Evolutionary conservation across 2,888 invertebrate species (phyloP), one percentile per base, ranked within the genome.

Genomic region (Thymelicus lineola): DNA sequence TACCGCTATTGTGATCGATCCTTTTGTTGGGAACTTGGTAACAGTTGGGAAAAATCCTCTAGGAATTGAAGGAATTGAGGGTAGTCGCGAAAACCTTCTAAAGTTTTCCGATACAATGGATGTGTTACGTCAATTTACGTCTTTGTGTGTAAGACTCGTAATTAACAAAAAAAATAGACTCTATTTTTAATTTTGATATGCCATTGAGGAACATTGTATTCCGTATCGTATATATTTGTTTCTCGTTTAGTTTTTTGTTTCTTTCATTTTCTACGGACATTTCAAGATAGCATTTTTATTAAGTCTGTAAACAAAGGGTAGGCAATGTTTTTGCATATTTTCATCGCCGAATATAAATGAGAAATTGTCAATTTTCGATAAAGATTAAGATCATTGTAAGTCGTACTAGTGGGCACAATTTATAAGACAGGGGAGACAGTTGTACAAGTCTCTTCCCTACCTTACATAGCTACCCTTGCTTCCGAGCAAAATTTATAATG

Each of bases 361-460:
- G 7, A 3, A 20, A 20, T 20, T 20, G 20, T 53, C 53, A 53
- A 53, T 53, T 53, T 53, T 20, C 28, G 20, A 20, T 20, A 20
- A 53, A 53, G 48, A 53, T 53, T 53, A 53, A 53, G 53, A 9
- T 28, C 53, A 28, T 53, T 53, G 20, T 53, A 55, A 55, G 55
- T 55, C 28, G 28, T 55, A 35, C 14, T 55, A 55, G 75, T 72
- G 76, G 71, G 74, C 76, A 69, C 75, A 74, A 75, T 75, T 75
- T 73, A 74, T 75, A 76, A 73, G 75, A 75, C 75, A 75, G 70
- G 63, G 72, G 73, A 74, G 74, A 75, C 75, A 76, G 73, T 72
- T 76, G 76, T 77, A 77, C 73, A 72, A 71, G 85, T 83, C 83
- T 80, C 36, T 59, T 42, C 17, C 59, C 35, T 55, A 35, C 55